These are phyloP conservation scores for Bursaphelenchus mucronatus DNA, from an alignment of 1,140 invertebrate genomes.

Conservation along the genomic window DNA sequence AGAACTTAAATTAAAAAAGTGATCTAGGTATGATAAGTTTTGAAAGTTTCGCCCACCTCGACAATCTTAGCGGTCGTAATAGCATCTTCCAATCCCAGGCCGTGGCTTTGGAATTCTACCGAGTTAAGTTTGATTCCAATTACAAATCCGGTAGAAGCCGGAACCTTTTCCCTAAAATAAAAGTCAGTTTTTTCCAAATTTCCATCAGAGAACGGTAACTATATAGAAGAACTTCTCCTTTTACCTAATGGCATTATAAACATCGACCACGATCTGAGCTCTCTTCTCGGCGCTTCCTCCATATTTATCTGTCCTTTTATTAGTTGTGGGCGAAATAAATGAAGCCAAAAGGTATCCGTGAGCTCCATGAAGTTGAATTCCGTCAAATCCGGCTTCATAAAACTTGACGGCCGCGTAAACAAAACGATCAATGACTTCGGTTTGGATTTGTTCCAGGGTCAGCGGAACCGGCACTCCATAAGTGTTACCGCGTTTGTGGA, in stretches of 20 bases:
- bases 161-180: slow-evolving; percentile 19
- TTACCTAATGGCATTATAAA: slow-evolving; percentile 44
- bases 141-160: slow-evolving; percentile 34
- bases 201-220: background rate
- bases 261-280: slow-evolving; percentile 42
- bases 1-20: background rate
- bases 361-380: slow-evolving; percentile 50
- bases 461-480: slow-evolving; percentile 41
- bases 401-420: slow-evolving; percentile 41
- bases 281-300: slow-evolving; percentile 48
- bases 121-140: slow-evolving; percentile 48
- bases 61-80: slow-evolving; percentile 21
- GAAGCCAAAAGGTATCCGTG: slow-evolving; percentile 52
- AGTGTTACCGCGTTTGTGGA: background rate
- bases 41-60: slow-evolving; percentile 6
- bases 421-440: slow-evolving; percentile 46
- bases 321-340: slow-evolving; percentile 51
- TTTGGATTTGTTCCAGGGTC: slow-evolving; percentile 43
- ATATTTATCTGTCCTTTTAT: slow-evolving; percentile 50
- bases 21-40: background rate
- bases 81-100: slow-evolving; percentile 23
- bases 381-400: slow-evolving; percentile 46
- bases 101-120: slow-evolving; percentile 41
- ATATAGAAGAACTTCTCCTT: background rate
- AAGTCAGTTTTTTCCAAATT: background rate